Base-by-base conservation (phyloP, 1,140 invertebrate species). In the Elymnias hypermnestra region DNA sequence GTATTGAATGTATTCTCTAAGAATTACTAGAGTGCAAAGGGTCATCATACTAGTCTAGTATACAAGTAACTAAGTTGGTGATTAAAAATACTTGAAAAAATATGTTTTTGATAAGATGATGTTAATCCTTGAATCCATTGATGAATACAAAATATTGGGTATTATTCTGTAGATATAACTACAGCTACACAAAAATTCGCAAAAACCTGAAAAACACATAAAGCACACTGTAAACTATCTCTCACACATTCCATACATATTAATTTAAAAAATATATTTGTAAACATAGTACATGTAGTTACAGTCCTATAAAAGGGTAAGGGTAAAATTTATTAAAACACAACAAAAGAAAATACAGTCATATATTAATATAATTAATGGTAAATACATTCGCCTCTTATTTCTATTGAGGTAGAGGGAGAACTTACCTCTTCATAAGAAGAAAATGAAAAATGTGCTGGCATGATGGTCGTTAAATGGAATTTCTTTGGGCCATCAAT, bases 361-460 rank as follows among this genome's bases (percentile, higher is more conserved):
- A 42, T 25, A 42, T 1, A 17, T 26, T 36, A 41, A 26, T 37
- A 37, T 15, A 5, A 40, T 15, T 23, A 39, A 33, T 28, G 9
- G 13, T 33, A 28, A 36, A 44, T 35, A 55, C 53, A 55, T 56
- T 56, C 53, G 53, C 53, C 5, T 42, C 10, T 12, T 39, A 12
- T 36, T 42, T 12, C 28, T 33, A 50, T 42, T n/a, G n/a, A 37
- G 37, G 21, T 41, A 37, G 23, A 21, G 23, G 14, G 10, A 22
- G 19, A 35, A 56, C 53, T 56, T 40, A 56, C 53, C 53, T 50
- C 37, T 43, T 48, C 38, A 57, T 54, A 65, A 61, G 63, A 44
- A 51, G 42, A 59, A 53, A 60, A 63, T 56, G 36, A 47, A 62
- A 61, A 62, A 47, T 9, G 57, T 57, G 57, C 35, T 33, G 57